Base-by-base conservation (phyloP, 2,113 vertebrate species). In the Charina bottae region DNA sequence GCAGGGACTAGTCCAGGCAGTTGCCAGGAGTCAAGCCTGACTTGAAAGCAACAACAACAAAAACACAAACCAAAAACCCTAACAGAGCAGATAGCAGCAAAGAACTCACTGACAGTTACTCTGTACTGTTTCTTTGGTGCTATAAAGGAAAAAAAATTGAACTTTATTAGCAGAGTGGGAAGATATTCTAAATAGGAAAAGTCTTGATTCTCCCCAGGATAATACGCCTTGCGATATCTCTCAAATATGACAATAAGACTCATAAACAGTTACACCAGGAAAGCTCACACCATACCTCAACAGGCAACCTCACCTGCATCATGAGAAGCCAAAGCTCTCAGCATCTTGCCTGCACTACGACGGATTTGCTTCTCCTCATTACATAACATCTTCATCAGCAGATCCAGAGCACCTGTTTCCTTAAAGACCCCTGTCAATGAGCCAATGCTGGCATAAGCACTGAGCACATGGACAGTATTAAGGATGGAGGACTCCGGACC, bases 381-480 rank as follows among this genome's bases (percentile, higher is more conserved):
- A 95, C 99, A 98, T 60, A 99, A 97, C 97, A 99, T 98, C 94
- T 98, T 97, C 98, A 98, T 98, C 53, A 99, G 98, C 94, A 99
- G 97, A 86, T 99, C 98, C 15, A 99, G 97, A 53, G 99, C 99
- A 1, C 99, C 99, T 0, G 98, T 98, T 95, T 99, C 98, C 96
- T 98, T 98, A 95, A 99, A 99, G 94, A 99, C 98, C 1, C 98
- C 96, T 0, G 98, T 98, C 91, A 99, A 98, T 0, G 98, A 98
- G 83, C 98, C 98, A 2, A 99, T 99, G 97, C 98, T 96, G 93
- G 99, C 99, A 0, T 99, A 99, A 90, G 99, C 99, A 0, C 98
- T 99, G 94, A 99, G 98, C 95, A 99, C 98, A 0, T 98, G 98
- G 95, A 99, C 97, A 89, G 98, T 99, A 97, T 98, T 98, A 0